A percentile compares a stretch with the other conserved stretches of the same genome.
Conservation (phyloP, 2,113 vertebrate genomes). For the Notechis scutatus region DNA sequence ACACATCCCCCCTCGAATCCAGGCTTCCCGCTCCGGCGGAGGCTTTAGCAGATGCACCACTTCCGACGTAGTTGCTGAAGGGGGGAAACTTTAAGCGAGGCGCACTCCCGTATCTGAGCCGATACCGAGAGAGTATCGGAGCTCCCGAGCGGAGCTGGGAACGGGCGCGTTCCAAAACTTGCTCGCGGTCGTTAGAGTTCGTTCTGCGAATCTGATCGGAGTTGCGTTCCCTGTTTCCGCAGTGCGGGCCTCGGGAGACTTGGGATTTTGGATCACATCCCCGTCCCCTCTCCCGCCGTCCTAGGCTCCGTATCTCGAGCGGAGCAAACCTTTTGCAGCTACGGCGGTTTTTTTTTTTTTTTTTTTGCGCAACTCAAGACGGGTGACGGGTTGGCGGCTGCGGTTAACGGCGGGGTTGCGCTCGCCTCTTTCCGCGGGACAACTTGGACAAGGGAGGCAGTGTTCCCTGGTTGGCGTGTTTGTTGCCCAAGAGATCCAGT, state of each 20-base stretch:
- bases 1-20: conserved; percentile 14
- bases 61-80: background rate
- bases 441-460: background rate
- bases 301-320: background rate
- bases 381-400: background rate
- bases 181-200: background rate
- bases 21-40: background rate
- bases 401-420: background rate
- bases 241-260: background rate
- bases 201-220: background rate
- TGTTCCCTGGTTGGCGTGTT: background rate
- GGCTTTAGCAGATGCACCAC: background rate
- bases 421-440: background rate
- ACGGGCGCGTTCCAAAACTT: background rate
- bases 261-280: background rate
- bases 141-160: background rate
- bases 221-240: background rate
- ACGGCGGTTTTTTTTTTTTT: background rate
- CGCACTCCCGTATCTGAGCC: background rate
- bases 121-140: background rate
- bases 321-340: background rate
- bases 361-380: background rate
- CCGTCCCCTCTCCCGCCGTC: background rate
- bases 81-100: background rate
- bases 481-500: background rate